Conservation (phyloP, 2,797 vertebrate species). For the Aselliscus stoliczkanus region DNA sequence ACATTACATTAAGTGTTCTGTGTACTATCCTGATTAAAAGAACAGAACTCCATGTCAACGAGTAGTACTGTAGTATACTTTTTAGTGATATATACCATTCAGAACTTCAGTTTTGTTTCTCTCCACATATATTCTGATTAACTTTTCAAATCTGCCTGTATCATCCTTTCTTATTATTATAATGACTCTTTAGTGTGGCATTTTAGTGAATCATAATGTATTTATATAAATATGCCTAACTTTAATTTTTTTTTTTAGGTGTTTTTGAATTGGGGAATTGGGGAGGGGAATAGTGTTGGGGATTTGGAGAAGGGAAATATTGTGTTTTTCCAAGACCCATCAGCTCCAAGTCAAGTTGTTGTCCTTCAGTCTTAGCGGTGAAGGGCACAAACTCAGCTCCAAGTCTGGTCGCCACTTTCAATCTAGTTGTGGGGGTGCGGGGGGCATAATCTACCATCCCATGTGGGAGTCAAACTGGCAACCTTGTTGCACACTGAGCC, state of each 20-base stretch:
- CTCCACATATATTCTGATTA: background rate
- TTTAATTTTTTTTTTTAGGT: background rate
- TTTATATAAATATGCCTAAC: background rate
- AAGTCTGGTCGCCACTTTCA: too few relatives aligned
- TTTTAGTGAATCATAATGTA: background rate
- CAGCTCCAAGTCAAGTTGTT: too few relatives aligned
- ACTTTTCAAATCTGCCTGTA: background rate
- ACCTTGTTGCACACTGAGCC: too few relatives aligned
- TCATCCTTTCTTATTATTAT: background rate
- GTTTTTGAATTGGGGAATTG: too few relatives aligned
- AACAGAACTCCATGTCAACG: background rate
- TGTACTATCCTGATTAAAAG: background rate
- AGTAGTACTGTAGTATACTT: background rate
- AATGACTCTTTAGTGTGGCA: background rate
- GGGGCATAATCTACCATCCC: too few relatives aligned
- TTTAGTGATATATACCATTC: background rate
- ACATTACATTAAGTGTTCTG: background rate
- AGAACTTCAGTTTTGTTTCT: background rate
- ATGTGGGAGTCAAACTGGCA: too few relatives aligned
- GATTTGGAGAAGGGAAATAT: too few relatives aligned
- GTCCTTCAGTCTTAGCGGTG: too few relatives aligned
- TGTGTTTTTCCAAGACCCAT: too few relatives aligned
- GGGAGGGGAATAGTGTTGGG: too few relatives aligned
- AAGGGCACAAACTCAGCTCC: too few relatives aligned
- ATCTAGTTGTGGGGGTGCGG: fast-evolving